Evolutionary conservation across 1,140 invertebrate genomes (phyloP).

Genomic region (Cecropterus lyciades): DNA sequence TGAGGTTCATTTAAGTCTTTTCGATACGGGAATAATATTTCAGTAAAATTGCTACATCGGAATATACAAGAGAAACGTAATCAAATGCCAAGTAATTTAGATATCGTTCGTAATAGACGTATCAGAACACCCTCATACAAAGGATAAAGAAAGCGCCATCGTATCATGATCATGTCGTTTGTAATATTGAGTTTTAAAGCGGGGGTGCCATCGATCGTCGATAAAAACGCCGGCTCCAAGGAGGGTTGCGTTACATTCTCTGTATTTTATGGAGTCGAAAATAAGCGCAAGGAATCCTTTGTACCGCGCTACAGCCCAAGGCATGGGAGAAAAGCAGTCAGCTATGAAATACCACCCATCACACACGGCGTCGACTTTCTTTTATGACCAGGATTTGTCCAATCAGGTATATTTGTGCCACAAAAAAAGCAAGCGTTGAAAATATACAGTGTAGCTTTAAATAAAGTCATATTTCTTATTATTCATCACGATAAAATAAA

Average conservation of each 20-base stretch:
- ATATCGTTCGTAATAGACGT: slow-evolving; percentile 20
- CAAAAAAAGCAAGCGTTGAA: background rate
- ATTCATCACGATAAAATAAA: too few species aligned
- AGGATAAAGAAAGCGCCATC: slow-evolving; percentile 14
- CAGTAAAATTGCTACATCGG: background rate
- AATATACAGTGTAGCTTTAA: too few species aligned
- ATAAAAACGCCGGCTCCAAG: slow-evolving; percentile 34
- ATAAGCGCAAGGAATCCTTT: slow-evolving; percentile 50
- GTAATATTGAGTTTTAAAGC: slow-evolving; percentile 34
- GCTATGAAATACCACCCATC: slow-evolving; percentile 19
- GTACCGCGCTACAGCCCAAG: slow-evolving; percentile 20
- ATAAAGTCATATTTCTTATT: too few species aligned
- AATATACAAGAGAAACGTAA: slow-evolving; percentile 3
- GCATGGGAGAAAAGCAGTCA: background rate
- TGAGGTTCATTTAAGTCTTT: too few species aligned
- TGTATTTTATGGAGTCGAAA: slow-evolving; percentile 60
- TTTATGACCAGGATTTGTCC: background rate
- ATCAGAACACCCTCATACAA: slow-evolving; percentile 12
- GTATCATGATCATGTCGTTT: slow-evolving; percentile 35
- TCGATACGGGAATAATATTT: background rate
- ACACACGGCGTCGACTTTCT: slow-evolving; percentile 2
- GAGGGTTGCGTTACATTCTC: slow-evolving; percentile 49
- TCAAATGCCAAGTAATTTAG: slow-evolving; percentile 22
- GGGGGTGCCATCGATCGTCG: slow-evolving; percentile 40
- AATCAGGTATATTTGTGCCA: background rate